phyloP scores from a whole-genome alignment of 2,888 invertebrate species.

The Cataglyphis cursor region DNA sequence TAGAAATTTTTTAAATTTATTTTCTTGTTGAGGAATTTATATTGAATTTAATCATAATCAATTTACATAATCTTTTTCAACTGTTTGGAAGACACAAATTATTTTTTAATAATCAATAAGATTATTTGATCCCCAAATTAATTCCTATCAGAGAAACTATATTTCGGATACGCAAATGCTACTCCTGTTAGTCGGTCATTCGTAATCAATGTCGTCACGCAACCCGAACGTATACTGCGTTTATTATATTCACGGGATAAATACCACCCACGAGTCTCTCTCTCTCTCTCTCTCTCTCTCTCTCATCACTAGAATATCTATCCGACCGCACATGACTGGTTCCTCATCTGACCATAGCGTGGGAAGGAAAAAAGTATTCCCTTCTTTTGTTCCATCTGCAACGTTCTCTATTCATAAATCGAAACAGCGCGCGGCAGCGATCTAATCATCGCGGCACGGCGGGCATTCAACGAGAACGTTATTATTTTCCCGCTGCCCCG shows the following conservation, averaged over 20 bases:
- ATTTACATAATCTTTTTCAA: not conserved
- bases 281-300: slow-evolving; percentile 43
- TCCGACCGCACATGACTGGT: slow-evolving; percentile 37
- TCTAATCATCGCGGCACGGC: slow-evolving; percentile 43
- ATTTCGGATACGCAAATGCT: slow-evolving; percentile 40
- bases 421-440: slow-evolving; percentile 50
- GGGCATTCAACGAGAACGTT: slow-evolving; percentile 33
- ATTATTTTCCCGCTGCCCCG: slow-evolving; percentile 26
- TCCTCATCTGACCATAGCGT: slow-evolving; percentile 58
- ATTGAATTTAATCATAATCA: not conserved
- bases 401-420: slow-evolving; percentile 54
- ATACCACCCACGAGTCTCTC: slow-evolving; percentile 76
- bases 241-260: slow-evolving; percentile 77
- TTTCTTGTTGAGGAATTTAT: not conserved
- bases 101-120: not conserved
- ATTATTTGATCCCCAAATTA: not conserved
- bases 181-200: slow-evolving; percentile 70
- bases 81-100: not conserved
- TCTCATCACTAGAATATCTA: slow-evolving; percentile 16
- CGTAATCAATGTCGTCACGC: slow-evolving; percentile 81
- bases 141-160: not conserved
- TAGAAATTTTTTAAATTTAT: not conserved
- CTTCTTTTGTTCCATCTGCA: slow-evolving; percentile 41
- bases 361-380: slow-evolving; percentile 63
- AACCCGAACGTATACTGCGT: slow-evolving; percentile 70